Base-by-base conservation (phyloP, 2,797 vertebrate genomes). In the Cetoscarus ocellatus region DNA sequence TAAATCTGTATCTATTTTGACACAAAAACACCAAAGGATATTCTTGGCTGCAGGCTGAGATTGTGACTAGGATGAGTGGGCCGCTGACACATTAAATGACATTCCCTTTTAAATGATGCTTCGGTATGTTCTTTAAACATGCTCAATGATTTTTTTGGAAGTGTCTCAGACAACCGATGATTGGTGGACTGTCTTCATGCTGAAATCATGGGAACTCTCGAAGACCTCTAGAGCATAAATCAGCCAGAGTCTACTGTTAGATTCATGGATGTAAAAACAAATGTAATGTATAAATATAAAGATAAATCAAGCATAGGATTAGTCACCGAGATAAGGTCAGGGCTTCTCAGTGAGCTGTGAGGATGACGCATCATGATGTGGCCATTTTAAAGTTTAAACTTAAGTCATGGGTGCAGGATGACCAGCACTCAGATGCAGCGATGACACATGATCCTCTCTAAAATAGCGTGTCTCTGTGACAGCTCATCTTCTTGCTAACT, bases 381-480 rank as follows among this genome's bases (percentile, higher is more conserved):
- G 75, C 80, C 78, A 80, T 68, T 77, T 50, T 40, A 38, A 73
- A 73, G 70, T 63, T 73, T 63, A 56, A 75, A 45, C 65, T 65
- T 19, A n/a, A 69, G 57, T 63, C 62, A 63, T 14, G 56, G 50
- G 14, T 66, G 75, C 67, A 63, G 67, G 62, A 58, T 75, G 77
- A 73, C 67, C 72, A 67, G 73, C 9, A 17, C 77, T 58, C 34
- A 50, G 56, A 80, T 51, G 57, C 64, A 51, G 58, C 44, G 61
- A 73, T 80, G 84, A 72, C 84, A 79, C 0, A 68, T 57, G 71
- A 83, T 71, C 49, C 63, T 76, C 1, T 35, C 44, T 79, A 83
- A 92, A 90, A 91, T 73, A 88, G 73, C 7, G 17, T 10, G 48
- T 57, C 11, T 66, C 60, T 55, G 75, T 79, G 86, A 92, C 83